Base-by-base conservation (phyloP, 2,888 invertebrate genomes). In the Pedicia rivosa region DNA sequence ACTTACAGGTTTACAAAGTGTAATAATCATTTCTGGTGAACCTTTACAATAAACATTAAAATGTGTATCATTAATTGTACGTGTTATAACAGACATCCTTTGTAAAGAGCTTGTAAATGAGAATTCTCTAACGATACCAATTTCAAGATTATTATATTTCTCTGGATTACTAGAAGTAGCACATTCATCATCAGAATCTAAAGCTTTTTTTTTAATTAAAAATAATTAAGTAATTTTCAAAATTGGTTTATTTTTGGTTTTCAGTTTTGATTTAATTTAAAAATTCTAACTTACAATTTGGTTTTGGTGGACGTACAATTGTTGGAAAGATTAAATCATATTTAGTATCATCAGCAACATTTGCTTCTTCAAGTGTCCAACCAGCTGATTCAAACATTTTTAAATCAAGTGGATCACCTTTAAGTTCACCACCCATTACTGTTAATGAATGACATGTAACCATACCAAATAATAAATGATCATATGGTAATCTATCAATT, bases 371-470 rank as follows among this genome's bases (percentile, higher is more conserved):
- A 39, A 92, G 57, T 4, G 67, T 63, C 94, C 94, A 95, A 16
- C 80, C 81, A 0, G 94, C 92, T 1, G 90, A 84, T 49, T 92
- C 84, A 56, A 95, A 97, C 91, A 97, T 92, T 71, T 81, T 57
- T 19, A 97, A 65, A 56, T 98, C 97, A 16, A 98, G 63, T 0
- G 97, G 97, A 63, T 98, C 97, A 0, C 97, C 97, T 28, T 80
- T 78, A 37, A 90, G 65, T 50, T 78, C 74, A 1, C 80, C 82
- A 44, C 91, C 82, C 44, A 98, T 81, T 40, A 90, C 68, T 0
- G 92, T 92, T 34, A 97, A 70, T 3, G 90, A 88, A 60, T 97
- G 95, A 52, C 94, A 95, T 0, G 83, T 74, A 0, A 86, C 91
- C 79, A 95, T 82, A 36, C 83, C 87, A 33, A 80, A 60, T 4